Base-by-base conservation (phyloP, 2,888 invertebrate genomes). In the Hipparchia semele region DNA sequence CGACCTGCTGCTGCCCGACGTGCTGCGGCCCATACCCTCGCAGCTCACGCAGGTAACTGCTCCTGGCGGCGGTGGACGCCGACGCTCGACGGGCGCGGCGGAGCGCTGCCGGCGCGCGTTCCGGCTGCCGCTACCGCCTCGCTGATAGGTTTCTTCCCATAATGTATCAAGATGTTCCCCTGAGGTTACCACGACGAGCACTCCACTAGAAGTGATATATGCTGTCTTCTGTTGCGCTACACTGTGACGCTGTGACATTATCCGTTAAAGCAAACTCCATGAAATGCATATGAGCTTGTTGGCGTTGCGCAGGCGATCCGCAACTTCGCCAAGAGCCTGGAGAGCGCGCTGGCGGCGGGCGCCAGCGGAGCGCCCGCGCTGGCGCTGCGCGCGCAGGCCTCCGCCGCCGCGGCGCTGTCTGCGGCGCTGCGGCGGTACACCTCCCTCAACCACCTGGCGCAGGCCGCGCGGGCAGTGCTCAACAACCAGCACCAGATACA, bases 341-440 rank as follows among this genome's bases (percentile, higher is more conserved):
- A 99, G 90, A 96, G 96, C 68, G 98, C 99, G 96, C 93, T 99
- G 80, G 95, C 96, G 75, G 97, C 98, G 68, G 97, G 98, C 79
- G 96, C 97, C 95, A 94, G 95, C 75, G 98, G 97, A 51, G 98
- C 97, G 77, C 98, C 98, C 1, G 95, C 96, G 71, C 96, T 96
- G 76, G 96, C 98, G 92, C 95, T 96, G 77, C 95, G 96, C 79
- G 97, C 98, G 70, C 96, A 97, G 81, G 92, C 96, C 8, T 96
- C 97, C 12, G 98, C 99, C 1, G 97, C 97, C 76, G 97, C 98
- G 23, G 98, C 99, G 89, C 98, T 99, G 82, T 99, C 99, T 89
- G 99, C 98, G 39, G 99, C 99, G 70, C 91, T 99, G 84, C 95
- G 99, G 58, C 96, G 99, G 56, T 99, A 99, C 94, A 99, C 99